A percentile compares a stretch with the other conserved stretches of the same genome.
Conservation (phyloP, 2,113 vertebrate genomes). For the Axis porcinus region DNA sequence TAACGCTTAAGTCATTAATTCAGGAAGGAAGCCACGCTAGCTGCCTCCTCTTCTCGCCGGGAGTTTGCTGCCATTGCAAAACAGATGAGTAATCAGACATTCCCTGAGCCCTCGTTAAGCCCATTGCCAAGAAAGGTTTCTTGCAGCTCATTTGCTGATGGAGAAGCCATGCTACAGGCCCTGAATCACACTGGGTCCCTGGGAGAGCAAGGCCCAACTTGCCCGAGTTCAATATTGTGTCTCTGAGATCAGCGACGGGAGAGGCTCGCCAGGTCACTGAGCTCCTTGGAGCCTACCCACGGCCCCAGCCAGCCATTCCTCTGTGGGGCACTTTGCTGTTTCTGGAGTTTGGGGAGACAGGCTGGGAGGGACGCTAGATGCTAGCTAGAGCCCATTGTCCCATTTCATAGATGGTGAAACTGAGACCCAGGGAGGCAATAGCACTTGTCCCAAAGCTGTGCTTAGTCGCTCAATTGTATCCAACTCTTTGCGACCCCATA, state of each 20-base stretch:
- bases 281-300: neutral
- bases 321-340: neutral
- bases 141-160: conserved; percentile 13
- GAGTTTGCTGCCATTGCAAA: conserved; percentile 55
- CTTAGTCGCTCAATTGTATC: neutral
- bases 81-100: conserved; percentile 64
- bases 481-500: neutral
- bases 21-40: conserved; percentile 67
- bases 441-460: neutral
- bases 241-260: neutral
- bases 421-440: neutral
- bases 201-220: conserved; percentile 44
- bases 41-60: conserved; percentile 14
- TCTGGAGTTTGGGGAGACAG: neutral
- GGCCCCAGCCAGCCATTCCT: neutral
- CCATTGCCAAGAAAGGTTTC: conserved; percentile 61
- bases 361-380: neutral
- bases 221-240: conserved; percentile 27
- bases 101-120: conserved; percentile 36
- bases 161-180: conserved; percentile 50
- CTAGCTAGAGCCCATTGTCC: neutral
- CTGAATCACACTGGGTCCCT: neutral
- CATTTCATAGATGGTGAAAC: neutral
- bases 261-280: neutral
- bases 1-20: conserved; percentile 54